Conservation (phyloP, 92 coral and sea anemone species). For the Siderastrea siderea region DNA sequence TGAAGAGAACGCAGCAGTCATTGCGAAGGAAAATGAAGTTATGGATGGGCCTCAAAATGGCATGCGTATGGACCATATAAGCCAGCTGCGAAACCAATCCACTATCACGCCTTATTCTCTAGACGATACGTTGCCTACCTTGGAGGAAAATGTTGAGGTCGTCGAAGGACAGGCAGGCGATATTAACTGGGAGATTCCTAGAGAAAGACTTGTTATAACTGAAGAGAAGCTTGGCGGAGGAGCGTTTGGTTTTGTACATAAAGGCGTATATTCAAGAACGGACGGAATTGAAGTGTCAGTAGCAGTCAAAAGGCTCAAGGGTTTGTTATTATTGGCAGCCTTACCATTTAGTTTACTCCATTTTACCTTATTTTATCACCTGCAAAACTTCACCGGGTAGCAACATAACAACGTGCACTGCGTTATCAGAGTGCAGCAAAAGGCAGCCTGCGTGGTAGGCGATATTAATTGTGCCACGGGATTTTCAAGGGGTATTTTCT, state of each 20-base stretch:
- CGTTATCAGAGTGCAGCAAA: too few relatives aligned
- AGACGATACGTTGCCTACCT: neutral
- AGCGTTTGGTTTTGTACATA: conserved; percentile 87
- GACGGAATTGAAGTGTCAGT: conserved; percentile 82
- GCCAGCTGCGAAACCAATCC: conserved; percentile 6
- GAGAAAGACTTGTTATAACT: conserved; percentile 68
- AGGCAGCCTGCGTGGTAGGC: too few relatives aligned
- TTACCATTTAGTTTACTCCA: too few relatives aligned
- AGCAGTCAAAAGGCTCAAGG: conserved; percentile 88
- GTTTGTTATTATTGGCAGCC: conserved; percentile 21
- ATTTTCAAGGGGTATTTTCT: too few relatives aligned
- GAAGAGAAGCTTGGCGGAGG: conserved; percentile 82
- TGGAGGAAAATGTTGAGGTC: neutral
- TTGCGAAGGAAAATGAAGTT: too few relatives aligned
- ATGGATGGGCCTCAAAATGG: too few relatives aligned
- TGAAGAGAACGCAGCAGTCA: neutral
- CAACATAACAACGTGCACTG: too few relatives aligned
- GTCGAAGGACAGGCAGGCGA: conserved; percentile 28
- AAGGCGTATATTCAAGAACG: conserved; percentile 72
- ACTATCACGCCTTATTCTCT: neutral
- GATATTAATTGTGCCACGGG: too few relatives aligned
- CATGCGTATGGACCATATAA: too few relatives aligned
- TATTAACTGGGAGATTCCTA: conserved; percentile 86
- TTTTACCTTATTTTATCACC: too few relatives aligned
- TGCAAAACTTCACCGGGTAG: too few relatives aligned